Evolutionary conservation across 2,888 invertebrate species (phyloP), one percentile per base, ranked within the genome.

Genomic region (Hedychridium roseum): DNA sequence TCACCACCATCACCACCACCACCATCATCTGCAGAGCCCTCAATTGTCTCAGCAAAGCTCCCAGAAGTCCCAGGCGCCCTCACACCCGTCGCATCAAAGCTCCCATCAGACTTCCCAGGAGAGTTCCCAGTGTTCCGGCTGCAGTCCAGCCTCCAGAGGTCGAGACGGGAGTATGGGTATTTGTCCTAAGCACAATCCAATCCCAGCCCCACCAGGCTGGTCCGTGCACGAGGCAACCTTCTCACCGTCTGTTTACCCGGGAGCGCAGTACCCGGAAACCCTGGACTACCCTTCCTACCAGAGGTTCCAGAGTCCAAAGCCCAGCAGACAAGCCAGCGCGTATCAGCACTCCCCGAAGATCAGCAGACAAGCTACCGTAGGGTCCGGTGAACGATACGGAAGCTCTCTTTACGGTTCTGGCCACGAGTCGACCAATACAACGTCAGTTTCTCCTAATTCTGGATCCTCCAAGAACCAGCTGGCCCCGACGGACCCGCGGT

Each of bases 171-270:
- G 61, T 35, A 51, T 59, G 62, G 66, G 55, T 1, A 46, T 68
- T 7, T 73, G 74, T 18, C 65, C 68, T 2, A 65, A 62, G 31
- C 74, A 77, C 49, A 69, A 68, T 39, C 62, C 60, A 12, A 75
- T 78, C 9, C 77, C 77, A 2, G 76, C 78, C 0, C 77, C 78
- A 0, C 76, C 73, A 0, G 78, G 78, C 2, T 78, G 78, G 77
- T 72, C 72, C 1, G 39, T 55, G 2, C 73, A 73, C 38, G 73
- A 76, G 34, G 56, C 67, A 7, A 53, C 53, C 3, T 68, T 68
- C 27, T 54, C 64, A 6, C 35, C 54, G 17, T 14, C 57, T 14
- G 18, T 38, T n/a, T 47, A 55, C 5, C 50, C 61, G 18, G 49
- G 53, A 6, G 45, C 59, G 1, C 57, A 62, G 3, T 68, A 64